Percentiles rank a stretch among this genome's conserved stretches.
phyloP scores from a whole-genome alignment of 2,797 vertebrate species.

The Schizopygopsis pylzovi region DNA sequence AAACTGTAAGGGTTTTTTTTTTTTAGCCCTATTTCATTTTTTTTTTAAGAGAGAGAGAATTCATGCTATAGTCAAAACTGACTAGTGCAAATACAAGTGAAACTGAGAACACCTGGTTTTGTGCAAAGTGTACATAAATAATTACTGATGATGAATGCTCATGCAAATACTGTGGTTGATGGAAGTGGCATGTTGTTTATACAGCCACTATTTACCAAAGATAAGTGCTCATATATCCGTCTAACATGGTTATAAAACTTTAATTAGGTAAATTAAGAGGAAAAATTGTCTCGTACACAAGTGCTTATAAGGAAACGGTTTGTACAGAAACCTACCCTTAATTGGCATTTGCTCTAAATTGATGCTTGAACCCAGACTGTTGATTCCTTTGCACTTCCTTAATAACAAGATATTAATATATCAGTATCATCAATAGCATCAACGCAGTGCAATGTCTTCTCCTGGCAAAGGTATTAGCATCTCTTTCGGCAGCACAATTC shows the following conservation, averaged over 20 bases:
- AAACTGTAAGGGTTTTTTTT: neutral
- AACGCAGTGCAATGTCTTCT: neutral
- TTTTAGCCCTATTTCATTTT: neutral
- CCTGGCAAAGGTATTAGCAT: neutral
- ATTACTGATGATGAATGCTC: neutral
- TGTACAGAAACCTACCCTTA: neutral
- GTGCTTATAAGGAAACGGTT: neutral
- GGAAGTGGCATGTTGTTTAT: neutral
- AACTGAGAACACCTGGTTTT: slow-evolving; percentile 9
- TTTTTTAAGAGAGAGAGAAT: neutral
- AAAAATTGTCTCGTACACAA: neutral
- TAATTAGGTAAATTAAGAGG: neutral
- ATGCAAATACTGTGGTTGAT: slow-evolving; percentile 28
- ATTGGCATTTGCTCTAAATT: neutral
- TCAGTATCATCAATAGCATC: neutral
- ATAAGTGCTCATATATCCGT: neutral
- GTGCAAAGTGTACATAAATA: neutral
- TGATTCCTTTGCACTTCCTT: too few relatives aligned
- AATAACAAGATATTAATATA: neutral
- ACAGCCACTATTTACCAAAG: neutral
- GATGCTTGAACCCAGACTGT: neutral
- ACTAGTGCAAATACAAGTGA: neutral
- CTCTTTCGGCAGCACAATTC: slow-evolving; percentile 15
- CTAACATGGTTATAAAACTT: neutral
- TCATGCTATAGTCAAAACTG: neutral